Base-by-base conservation (phyloP, 2,888 invertebrate species). In the Antheraea assamensis region DNA sequence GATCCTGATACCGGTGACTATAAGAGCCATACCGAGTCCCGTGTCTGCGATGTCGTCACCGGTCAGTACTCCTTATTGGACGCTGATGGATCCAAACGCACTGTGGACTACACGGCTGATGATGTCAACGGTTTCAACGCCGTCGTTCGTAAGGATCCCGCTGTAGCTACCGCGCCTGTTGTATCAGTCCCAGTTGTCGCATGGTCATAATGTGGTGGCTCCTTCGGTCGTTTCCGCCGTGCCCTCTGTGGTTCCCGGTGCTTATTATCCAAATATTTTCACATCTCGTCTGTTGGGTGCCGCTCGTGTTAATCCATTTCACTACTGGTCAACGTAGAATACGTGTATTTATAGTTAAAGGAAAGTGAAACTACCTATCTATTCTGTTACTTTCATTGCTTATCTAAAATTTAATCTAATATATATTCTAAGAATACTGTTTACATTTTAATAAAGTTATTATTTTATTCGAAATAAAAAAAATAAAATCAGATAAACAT, bases 11-110 rank as follows among this genome's bases (percentile, higher is more conserved):
- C 95, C 77, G 95, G 95, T 24, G 95, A 95, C 89, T 92, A 83
- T 87, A 95, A 95, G 87, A 94, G 92, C 85, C 95, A 95, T 82
- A 87, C 88, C 49, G 95, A 95, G 87, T 89, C 90, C 74, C 93
- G 95, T 78, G 85, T 86, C 71, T 95, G 95, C 21, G 95, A 94
- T 75, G 82, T 85, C 52, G 95, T 95, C 47, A 85, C 88, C 78
- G 95, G 95, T 75, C 94, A 95, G 82, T 95, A 95, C 90, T 95
- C 95, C 58, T 88, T 95, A 72, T 85, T 91, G 35, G 95, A 95
- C 71, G 79, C 95, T 42, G 95, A 95, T 78, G 95, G 95, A 81
- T 95, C 93, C 77, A 92, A 91, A 81, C 92, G 95, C 74, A 94
- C 89, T 70, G 95, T 95, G 0, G 95, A 95, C 86, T 95, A 95